Conservation (phyloP, 2,797 vertebrate genomes). For the Paguma larvata region DNA sequence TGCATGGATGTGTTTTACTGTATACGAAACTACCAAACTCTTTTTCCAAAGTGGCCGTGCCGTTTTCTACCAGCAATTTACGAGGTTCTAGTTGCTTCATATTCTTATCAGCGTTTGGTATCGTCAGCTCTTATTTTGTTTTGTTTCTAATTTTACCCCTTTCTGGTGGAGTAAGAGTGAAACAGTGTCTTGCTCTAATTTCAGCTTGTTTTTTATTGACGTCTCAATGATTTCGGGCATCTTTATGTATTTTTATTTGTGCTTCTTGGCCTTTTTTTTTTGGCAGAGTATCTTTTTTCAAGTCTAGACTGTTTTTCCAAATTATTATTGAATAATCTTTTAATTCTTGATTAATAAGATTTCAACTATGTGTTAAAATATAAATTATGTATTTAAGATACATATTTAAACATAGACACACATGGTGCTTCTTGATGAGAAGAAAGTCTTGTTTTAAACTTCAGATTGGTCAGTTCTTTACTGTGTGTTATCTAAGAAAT, state of each 20-base stretch:
- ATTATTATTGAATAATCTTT: neutral
- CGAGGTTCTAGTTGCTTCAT: neutral
- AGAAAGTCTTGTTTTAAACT: slow-evolving; percentile 5
- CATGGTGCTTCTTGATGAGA: neutral
- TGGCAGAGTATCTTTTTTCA: neutral
- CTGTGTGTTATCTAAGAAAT: neutral
- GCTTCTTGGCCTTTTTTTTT: neutral
- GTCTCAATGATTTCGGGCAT: neutral
- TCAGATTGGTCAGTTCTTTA: neutral
- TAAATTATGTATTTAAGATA: neutral
- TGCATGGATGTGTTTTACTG: neutral
- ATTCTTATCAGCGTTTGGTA: neutral
- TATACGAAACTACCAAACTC: neutral
- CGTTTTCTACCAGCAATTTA: neutral
- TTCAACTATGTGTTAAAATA: neutral
- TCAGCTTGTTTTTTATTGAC: neutral
- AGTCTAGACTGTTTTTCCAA: neutral
- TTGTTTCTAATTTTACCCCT: neutral
- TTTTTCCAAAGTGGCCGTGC: neutral
- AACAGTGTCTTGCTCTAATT: neutral
- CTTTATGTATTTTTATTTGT: neutral
- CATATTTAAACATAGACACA: neutral
- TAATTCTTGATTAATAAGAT: neutral
- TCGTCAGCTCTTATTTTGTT: neutral
- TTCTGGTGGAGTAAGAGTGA: neutral